Evolutionary conservation across 2,888 invertebrate genomes (phyloP), one percentile per base, ranked within the genome.

Genomic region (Quadriops clusia): DNA sequence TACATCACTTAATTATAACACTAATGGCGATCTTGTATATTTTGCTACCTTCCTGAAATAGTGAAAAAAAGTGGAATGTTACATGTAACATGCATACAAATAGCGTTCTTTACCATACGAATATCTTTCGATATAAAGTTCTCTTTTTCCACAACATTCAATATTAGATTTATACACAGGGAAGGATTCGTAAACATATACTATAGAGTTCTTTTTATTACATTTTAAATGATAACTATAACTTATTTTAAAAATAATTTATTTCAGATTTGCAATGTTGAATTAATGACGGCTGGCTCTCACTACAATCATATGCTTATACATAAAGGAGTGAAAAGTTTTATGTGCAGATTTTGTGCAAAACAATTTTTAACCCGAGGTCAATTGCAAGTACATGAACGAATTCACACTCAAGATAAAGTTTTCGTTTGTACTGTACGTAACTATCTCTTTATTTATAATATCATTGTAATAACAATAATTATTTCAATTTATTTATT

Each of bases 291-390:
- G 1, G 45, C 50, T 8, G 54, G 55, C 13, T 54, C 56, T 4
- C 37, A 55, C 11, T 45, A 53, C 29, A 54, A 53, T 27, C 57
- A 57, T 40, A 45, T 49, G 43, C 36, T 51, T 11, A 34, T 49
- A n/a, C 57, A 57, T 37, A 51, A 45, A 14, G 50, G 49, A 5
- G 42, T 44, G 28, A 41, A 41, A 8, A 43, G 39, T 7, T 49
- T 45, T 33, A 54, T 56, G 53, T 57, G 57, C 28, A 33, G 51
- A 17, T 58, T 47, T 41, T 58, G 57, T 41, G 57, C 54, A 2
- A 56, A 56, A 45, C 44, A 47, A 16, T 56, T 54, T 37, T 42
- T 47, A 20, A 53, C 53, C 12, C 47, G 46, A 7, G 56, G 55
- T 1, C 54, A 56, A 28, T 35, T 56, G 22, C 49, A 50, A 37